These are phyloP conservation scores for Aspidiotus rigidus DNA, from an alignment of 2,888 invertebrate species.

Conservation along the genomic window DNA sequence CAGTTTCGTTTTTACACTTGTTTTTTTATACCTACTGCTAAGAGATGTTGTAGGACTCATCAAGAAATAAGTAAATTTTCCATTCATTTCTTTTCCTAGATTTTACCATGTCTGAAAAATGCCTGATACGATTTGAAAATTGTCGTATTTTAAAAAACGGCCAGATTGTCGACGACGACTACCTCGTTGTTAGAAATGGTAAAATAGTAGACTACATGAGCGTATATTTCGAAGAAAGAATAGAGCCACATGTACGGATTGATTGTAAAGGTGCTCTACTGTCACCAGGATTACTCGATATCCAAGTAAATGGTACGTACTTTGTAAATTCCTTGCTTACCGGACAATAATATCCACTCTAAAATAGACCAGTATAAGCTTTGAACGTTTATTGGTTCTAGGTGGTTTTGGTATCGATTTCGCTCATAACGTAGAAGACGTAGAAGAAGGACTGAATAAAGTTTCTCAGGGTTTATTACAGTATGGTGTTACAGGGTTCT, in stretches of 20 bases:
- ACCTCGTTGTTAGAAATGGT: constrained; percentile 76
- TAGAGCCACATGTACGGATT: constrained; percentile 57
- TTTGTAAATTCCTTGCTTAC: background rate
- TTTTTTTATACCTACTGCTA: too few species aligned
- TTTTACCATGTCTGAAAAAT: too few species aligned
- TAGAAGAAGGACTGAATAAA: constrained; percentile 59
- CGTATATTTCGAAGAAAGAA: constrained; percentile 81
- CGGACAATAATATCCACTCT: background rate
- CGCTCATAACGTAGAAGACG: constrained; percentile 59
- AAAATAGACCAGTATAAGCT: background rate
- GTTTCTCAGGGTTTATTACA: constrained; percentile 71
- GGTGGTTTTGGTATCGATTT: constrained; percentile 92
- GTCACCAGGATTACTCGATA: constrained; percentile 91
- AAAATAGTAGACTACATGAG: constrained; percentile 82
- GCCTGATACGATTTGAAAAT: constrained; percentile 45
- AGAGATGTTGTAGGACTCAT: too few species aligned
- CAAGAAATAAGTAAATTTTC: too few species aligned
- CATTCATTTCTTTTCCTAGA: too few species aligned
- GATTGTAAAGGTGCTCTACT: constrained; percentile 75
- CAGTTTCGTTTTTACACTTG: too few species aligned
- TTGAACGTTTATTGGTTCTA: constrained; percentile 44
- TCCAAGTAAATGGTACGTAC: constrained; percentile 89
- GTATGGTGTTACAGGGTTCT: constrained; percentile 95
- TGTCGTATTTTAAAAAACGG: constrained; percentile 70
- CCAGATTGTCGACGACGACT: constrained; percentile 66